phyloP scores from a whole-genome alignment of 2,113 vertebrate genomes.

The Isichthys henryi region DNA sequence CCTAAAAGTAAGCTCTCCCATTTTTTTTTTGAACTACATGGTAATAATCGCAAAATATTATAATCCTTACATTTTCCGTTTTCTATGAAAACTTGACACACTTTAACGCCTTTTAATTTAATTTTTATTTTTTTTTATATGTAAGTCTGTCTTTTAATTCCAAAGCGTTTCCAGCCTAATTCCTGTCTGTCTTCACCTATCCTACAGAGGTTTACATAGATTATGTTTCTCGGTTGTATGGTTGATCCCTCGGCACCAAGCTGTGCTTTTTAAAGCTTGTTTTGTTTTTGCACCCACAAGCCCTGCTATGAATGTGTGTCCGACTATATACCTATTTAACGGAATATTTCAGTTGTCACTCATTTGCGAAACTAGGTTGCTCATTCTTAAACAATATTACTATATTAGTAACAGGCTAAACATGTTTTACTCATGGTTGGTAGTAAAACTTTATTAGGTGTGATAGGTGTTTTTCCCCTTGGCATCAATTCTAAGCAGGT shows the following conservation, averaged over 20 bases:
- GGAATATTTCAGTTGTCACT: background rate
- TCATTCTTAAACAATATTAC: background rate
- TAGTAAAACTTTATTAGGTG: background rate
- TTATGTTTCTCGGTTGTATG: conserved; percentile 14
- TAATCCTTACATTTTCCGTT: background rate
- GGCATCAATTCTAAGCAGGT: background rate
- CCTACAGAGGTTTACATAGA: background rate
- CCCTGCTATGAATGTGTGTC: background rate
- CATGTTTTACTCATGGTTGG: background rate
- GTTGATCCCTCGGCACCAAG: background rate
- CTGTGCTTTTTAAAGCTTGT: background rate
- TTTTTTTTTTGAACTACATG: background rate
- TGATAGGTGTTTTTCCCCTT: background rate
- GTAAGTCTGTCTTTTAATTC: background rate
- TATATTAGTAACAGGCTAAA: background rate
- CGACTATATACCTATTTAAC: background rate
- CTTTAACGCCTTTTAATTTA: background rate
- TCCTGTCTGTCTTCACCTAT: background rate
- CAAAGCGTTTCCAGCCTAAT: background rate
- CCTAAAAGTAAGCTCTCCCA: conserved; percentile 74
- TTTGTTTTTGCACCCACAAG: background rate
- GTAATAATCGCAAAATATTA: background rate
- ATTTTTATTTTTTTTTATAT: background rate
- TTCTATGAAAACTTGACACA: background rate
- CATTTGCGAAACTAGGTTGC: background rate